phyloP scores from a whole-genome alignment of 2,113 vertebrate species.

The Oxyruncus cristatus region DNA sequence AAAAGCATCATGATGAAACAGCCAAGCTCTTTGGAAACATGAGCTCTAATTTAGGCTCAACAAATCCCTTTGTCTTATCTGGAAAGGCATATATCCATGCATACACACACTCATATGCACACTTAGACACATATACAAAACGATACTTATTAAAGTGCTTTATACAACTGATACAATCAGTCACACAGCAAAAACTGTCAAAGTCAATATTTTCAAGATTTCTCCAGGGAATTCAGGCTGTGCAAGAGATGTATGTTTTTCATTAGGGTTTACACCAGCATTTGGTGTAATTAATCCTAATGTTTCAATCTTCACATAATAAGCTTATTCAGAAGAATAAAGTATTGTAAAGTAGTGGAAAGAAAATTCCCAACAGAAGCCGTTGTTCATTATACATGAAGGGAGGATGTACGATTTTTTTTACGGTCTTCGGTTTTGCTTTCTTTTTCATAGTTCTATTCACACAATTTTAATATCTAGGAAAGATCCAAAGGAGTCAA shows the following conservation, averaged over 20 bases:
- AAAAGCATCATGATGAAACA: constrained; percentile 31
- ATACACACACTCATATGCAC: not conserved
- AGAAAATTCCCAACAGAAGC: constrained; percentile 27
- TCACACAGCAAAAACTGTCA: constrained; percentile 58
- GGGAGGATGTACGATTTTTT: not conserved
- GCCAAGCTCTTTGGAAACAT: not conserved
- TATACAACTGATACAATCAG: constrained; percentile 30
- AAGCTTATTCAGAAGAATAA: constrained; percentile 66
- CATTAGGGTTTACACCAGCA: constrained; percentile 65
- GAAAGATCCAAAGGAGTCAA: not conserved
- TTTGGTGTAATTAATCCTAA: constrained; percentile 75
- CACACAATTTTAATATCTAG: not conserved
- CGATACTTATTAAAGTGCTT: constrained; percentile 45
- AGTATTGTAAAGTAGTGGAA: constrained; percentile 11
- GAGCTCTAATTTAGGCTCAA: not conserved
- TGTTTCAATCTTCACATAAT: constrained; percentile 69
- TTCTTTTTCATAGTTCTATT: not conserved
- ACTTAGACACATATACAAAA: not conserved
- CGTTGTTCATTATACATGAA: not conserved
- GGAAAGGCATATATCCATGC: not conserved
- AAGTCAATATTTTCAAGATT: constrained; percentile 65
- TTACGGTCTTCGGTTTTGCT: not conserved
- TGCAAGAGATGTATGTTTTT: constrained; percentile 66
- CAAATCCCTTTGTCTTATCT: constrained; percentile 23
- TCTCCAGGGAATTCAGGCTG: constrained; percentile 58